These are phyloP conservation scores for Aurelia sp. DNA, from an alignment of 30 jellyfish, hydroid and myxozoan genomes.

Conservation along the genomic window DNA sequence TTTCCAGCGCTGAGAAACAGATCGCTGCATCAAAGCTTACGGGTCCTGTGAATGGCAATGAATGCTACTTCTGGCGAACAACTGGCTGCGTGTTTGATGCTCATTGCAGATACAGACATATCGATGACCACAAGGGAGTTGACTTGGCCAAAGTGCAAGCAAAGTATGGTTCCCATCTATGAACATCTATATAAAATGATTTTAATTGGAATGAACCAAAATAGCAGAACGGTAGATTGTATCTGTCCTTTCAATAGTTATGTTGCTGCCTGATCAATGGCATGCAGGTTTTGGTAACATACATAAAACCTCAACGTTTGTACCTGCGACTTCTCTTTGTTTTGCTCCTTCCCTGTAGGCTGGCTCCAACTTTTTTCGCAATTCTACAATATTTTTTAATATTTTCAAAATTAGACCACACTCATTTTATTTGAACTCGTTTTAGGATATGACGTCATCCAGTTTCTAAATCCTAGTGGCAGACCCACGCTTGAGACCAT, in stretches of 20 bases:
- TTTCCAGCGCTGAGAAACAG: slow-evolving; percentile 31
- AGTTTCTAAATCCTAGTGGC: too few species aligned
- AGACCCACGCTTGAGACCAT: too few species aligned
- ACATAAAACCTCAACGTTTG: too few species aligned
- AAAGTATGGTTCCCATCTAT: slow-evolving; percentile 78
- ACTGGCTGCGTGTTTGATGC: slow-evolving; percentile 92
- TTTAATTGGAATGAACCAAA: not conserved
- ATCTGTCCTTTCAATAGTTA: not conserved
- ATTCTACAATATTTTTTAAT: too few species aligned
- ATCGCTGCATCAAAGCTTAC: slow-evolving; percentile 68
- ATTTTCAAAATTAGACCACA: too few species aligned
- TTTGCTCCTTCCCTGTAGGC: too few species aligned
- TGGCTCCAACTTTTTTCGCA: too few species aligned
- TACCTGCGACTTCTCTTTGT: too few species aligned
- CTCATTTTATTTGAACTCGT: too few species aligned
- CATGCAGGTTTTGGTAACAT: too few species aligned
- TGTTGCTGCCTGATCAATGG: too few species aligned
- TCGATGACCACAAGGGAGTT: slow-evolving; percentile 84
- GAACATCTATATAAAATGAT: not conserved
- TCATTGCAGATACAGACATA: slow-evolving; percentile 87
- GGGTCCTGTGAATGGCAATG: slow-evolving; percentile 93
- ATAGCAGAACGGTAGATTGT: slow-evolving; percentile 3
- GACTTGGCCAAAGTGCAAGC: slow-evolving; percentile 93
- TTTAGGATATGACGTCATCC: too few species aligned
- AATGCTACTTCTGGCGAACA: slow-evolving; percentile 96